A percentile compares a stretch with the other conserved stretches of the same genome.
phyloP scores from a whole-genome alignment of 30 jellyfish, hydroid and myxozoan species.

The Chrysaora quinquecirrha region DNA sequence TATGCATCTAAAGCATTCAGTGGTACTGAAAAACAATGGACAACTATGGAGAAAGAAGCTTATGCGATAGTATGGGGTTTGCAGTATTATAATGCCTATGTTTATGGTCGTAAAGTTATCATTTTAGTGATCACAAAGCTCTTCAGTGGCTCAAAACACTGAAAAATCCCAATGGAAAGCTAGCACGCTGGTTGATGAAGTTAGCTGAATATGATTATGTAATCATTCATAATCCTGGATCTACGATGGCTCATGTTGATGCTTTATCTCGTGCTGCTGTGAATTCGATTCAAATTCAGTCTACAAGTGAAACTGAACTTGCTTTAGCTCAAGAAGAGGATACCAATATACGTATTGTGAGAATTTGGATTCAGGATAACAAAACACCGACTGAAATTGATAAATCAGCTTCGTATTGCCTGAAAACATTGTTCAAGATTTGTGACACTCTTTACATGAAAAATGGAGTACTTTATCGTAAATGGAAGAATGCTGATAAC shows the following conservation, averaged over 20 bases:
- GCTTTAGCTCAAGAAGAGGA: background rate
- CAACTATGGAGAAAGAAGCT: slow-evolving; percentile 15
- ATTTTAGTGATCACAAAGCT: background rate
- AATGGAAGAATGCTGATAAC: background rate
- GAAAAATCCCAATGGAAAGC: background rate
- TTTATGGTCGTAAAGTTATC: background rate
- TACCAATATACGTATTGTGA: no score
- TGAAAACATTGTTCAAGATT: background rate
- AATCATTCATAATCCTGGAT: background rate
- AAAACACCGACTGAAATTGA: background rate
- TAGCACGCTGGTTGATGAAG: background rate
- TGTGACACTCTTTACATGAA: no score
- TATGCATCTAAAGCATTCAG: background rate
- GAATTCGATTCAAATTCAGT: background rate
- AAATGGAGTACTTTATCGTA: background rate
- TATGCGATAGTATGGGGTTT: background rate
- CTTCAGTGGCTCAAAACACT: background rate
- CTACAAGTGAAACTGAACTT: background rate
- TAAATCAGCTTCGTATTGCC: background rate
- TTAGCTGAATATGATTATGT: background rate
- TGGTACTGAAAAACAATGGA: background rate
- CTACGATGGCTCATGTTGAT: background rate
- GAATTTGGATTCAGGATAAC: background rate
- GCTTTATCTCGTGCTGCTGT: background rate
- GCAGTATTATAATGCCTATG: background rate